Percentiles rank a stretch among this genome's conserved stretches.
Conservation (phyloP, 2,113 vertebrate genomes). For the Ammodytes dubius region DNA sequence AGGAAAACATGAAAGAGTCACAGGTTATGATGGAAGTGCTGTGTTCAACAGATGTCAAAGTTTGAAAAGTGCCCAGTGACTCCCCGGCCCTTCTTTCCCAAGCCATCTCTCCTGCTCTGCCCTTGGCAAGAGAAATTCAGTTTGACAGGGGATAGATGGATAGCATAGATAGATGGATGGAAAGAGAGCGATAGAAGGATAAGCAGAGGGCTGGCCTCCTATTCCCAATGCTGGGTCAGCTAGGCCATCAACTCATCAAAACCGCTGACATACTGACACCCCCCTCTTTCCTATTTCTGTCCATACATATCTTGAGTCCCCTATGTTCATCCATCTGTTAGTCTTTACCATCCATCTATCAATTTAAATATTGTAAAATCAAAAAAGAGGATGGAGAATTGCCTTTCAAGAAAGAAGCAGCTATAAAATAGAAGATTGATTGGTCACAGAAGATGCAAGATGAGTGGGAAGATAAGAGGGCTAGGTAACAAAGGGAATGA, state of each 20-base stretch:
- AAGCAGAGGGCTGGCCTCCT: conserved; percentile 60
- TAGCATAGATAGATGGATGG: conserved; percentile 43
- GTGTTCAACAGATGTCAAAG: conserved; percentile 1
- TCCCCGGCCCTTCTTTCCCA: conserved; percentile 1
- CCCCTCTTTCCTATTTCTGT: conserved; percentile 41
- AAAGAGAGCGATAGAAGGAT: conserved; percentile 39
- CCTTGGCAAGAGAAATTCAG: conserved; percentile 29
- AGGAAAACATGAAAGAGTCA: not conserved
- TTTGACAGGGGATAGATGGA: conserved; percentile 60
- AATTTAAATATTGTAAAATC: not conserved
- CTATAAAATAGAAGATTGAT: conserved; percentile 1
- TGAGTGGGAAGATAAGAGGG: conserved; percentile 5
- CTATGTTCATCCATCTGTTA: conserved; percentile 42
- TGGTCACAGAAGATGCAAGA: conserved; percentile 29
- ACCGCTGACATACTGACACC: conserved; percentile 74
- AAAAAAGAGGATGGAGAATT: not conserved
- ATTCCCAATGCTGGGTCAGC: conserved; percentile 76
- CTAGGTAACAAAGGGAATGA: conserved; percentile 4
- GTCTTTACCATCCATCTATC: conserved; percentile 14
- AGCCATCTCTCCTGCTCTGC: conserved; percentile 29
- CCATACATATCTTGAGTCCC: conserved; percentile 29
- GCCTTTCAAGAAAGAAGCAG: not conserved
- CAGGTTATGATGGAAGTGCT: not conserved
- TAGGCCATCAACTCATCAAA: conserved; percentile 68
- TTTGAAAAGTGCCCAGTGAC: conserved; percentile 35